A percentile compares a stretch with the other conserved stretches of the same genome.
These are phyloP conservation scores for Helobdella robusta DNA, from an alignment of 2,888 invertebrate genomes.

Conservation along the genomic window DNA sequence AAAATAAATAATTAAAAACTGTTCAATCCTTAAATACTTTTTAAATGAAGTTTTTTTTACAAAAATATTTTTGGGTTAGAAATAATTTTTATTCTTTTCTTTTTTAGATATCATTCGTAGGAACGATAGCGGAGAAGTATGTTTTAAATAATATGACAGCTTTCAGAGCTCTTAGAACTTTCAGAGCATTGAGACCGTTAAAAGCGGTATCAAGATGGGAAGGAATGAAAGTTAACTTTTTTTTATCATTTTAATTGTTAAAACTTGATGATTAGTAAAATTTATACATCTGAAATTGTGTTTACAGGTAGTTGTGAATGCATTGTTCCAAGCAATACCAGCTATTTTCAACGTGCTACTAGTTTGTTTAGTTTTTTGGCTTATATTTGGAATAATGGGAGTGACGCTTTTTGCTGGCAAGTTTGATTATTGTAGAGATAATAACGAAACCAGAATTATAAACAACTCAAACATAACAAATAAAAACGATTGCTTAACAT, in stretches of 20 bases:
- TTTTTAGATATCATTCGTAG: slow-evolving; percentile 67
- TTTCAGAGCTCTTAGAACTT: slow-evolving; percentile 97
- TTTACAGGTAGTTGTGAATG: slow-evolving; percentile 27
- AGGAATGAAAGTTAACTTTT: slow-evolving; percentile 87
- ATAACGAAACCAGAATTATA: slow-evolving; percentile 52
- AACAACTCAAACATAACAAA: slow-evolving; percentile 80
- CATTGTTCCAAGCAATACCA: slow-evolving; percentile 79
- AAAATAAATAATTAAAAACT: no score
- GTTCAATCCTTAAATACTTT: no score
- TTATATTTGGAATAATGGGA: slow-evolving; percentile 98
- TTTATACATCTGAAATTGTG: no score
- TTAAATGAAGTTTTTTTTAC: no score
- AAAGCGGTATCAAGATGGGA: slow-evolving; percentile 67
- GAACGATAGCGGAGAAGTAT: slow-evolving; percentile 73
- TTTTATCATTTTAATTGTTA: slow-evolving; percentile 9
- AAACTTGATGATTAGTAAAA: neutral
- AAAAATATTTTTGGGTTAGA: no score
- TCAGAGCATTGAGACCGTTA: slow-evolving; percentile 79
- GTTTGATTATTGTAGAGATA: slow-evolving; percentile 18
- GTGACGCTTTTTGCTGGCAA: slow-evolving; percentile 52
- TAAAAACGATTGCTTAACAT: slow-evolving; percentile 62
- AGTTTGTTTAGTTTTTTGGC: slow-evolving; percentile 98
- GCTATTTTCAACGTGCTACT: slow-evolving; percentile 98
- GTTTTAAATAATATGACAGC: slow-evolving; percentile 85
- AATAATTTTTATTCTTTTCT: neutral